Evolutionary conservation across 2,888 invertebrate genomes (phyloP), one percentile per base, ranked within the genome.

Genomic region (Diachrysia chrysitis): DNA sequence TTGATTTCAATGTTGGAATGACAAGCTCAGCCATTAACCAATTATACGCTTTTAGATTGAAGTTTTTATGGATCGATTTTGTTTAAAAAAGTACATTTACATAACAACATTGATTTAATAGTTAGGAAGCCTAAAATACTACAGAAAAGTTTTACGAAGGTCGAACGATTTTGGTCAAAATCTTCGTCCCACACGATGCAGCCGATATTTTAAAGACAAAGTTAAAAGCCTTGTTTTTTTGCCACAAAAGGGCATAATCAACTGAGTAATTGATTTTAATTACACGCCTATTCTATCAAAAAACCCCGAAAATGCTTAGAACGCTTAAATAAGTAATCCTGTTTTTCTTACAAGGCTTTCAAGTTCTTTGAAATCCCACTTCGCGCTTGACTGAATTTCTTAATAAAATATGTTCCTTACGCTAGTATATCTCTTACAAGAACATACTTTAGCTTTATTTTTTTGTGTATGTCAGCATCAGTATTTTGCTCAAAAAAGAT

Each of bases 311-410:
- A 65, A 46, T 57, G 32, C 68, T 73, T 57, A 57, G 23, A 42
- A 65, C 57, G 17, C 29, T 21, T 57, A 70, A 79, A 79, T 68
- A 82, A 60, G 78, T 83, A 79, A 84, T 83, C 83, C 78, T 69
- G 69, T 83, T 83, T 83, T 80, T 80, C 73, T 78, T 82, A 69
- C 65, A 63, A 71, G 76, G 70, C 78, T 79, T 76, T 84, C 72
- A 79, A 84, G 79, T 79, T 79, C 77, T 83, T 79, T 81, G 71
- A 70, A 83, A 83, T 78, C 84, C 79, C 76, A 81, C 76, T 83
- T 81, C 79, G 66, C 82, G 86, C 84, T 85, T 71, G 81, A 82
- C 76, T 86, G 87, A 76, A 63, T 85, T 87, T 86, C 78, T 77
- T 83, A 83, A 82, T 83, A 83, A 79, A 77, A 76, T 71, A 66